Percentiles rank a stretch among this genome's conserved stretches.
These are phyloP conservation scores for Tragelaphus scriptus DNA, from an alignment of 2,113 vertebrate genomes.

Conservation along the genomic window DNA sequence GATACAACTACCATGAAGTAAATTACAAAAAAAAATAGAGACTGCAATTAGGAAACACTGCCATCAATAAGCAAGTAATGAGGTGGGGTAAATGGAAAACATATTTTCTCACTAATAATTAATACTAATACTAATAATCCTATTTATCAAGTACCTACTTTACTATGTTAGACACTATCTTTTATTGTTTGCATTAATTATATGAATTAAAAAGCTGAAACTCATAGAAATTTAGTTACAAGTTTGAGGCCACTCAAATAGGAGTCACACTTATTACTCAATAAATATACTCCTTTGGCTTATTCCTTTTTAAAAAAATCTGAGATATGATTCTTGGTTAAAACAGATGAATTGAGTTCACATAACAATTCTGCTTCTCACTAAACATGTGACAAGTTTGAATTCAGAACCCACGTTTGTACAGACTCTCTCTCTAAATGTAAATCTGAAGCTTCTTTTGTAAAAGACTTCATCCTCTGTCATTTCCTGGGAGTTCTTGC, in stretches of 20 bases:
- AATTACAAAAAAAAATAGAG: conserved; percentile 20
- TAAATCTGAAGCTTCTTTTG: conserved; percentile 13
- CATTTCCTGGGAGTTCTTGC: background rate
- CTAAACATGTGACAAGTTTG: background rate
- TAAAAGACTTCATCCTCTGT: background rate
- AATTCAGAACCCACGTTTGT: background rate
- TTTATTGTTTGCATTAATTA: background rate
- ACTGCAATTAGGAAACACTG: background rate
- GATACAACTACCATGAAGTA: background rate
- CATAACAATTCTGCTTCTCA: background rate
- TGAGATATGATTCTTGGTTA: background rate
- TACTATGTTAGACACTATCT: background rate
- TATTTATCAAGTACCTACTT: conserved; percentile 40
- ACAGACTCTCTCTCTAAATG: background rate
- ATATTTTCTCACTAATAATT: conserved; percentile 43
- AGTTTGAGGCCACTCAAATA: background rate
- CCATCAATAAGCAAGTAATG: conserved; percentile 42
- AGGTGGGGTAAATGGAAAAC: conserved; percentile 9
- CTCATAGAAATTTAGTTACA: background rate
- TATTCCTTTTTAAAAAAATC: background rate
- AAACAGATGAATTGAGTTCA: background rate
- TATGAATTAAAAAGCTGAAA: conserved; percentile 18
- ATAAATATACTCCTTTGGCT: background rate
- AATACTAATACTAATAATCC: conserved; percentile 33
- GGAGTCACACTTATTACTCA: background rate